A percentile compares a stretch with the other conserved stretches of the same genome.
These are phyloP conservation scores for Cassiopea andromeda DNA, from an alignment of 30 jellyfish, hydroid and myxozoan species.

Conservation along the genomic window DNA sequence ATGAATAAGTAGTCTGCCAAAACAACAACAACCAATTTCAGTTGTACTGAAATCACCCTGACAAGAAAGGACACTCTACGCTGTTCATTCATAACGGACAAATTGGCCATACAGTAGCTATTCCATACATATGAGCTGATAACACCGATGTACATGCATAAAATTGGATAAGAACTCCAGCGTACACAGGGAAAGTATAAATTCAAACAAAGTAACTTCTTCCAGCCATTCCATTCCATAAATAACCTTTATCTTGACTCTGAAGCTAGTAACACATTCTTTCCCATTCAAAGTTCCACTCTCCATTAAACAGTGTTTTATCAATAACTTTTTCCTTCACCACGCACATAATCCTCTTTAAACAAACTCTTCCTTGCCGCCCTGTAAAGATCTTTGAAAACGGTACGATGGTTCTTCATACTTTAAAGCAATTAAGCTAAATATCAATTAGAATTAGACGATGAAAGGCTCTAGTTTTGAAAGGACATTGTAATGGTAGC, in stretches of 20 bases:
- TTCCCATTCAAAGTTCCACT: background rate
- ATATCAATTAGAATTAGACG: background rate
- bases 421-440: background rate
- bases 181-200: background rate
- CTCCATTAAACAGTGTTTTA: background rate
- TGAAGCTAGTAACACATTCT: background rate
- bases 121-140: too few species aligned
- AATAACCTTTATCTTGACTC: background rate
- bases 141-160: too few species aligned
- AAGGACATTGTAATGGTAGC: background rate
- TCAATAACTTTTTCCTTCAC: background rate
- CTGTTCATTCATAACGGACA: too few species aligned
- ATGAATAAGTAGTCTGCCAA: too few species aligned
- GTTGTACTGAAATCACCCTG: too few species aligned
- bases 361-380: conserved; percentile 1
- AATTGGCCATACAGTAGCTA: too few species aligned
- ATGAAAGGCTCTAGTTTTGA: background rate
- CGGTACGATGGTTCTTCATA: background rate
- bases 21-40: too few species aligned
- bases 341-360: conserved; percentile 12
- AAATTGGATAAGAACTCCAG: too few species aligned
- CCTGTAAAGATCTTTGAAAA: background rate
- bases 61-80: too few species aligned
- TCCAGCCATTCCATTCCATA: conserved; percentile 8
- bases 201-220: background rate